Base-by-base conservation (phyloP, 2,797 vertebrate species). In the Dryobates pubescens region DNA sequence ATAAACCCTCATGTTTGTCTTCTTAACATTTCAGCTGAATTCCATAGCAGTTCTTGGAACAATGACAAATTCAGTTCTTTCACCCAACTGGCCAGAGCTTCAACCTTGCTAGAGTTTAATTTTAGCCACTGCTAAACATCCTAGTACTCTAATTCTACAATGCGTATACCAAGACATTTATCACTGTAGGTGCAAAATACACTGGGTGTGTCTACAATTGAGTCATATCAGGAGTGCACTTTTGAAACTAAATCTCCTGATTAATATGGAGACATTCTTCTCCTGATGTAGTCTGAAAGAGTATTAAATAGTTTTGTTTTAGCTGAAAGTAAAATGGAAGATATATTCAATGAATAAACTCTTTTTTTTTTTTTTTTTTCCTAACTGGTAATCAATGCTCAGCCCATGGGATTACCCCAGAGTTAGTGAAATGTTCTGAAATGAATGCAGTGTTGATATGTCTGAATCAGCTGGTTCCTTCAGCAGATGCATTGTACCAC, bases 101-200 rank as follows among this genome's bases (percentile, higher is more conserved):
- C 1, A 0, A 41, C 38, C 19, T 80, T 72, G 3, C 14, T 69
- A 20, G 15, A 58, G 38, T 41, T 90, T 71, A 43, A 74, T 86
- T 88, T 90, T 84, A 79, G 30, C 10, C 43, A 75, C n/a, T 81
- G 78, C 93, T 62, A 87, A 94, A 80, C 38, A 77, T 29, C 38
- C 9, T 63, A 71, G 9, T 63, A 62, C 45, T 85, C 58, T 41
- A 64, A 82, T 95, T 93, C 54, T 47, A 49, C 69, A 47, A 36
- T 6, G 4, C 13, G 3, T 30, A 58, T 79, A 64, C 71, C 83
- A 94, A 78, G 24, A 92, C 22, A 8, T 30, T 47, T 72, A 14
- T 74, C 38, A 73, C 59, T 81, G 12, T 59, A 59, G 34, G 43
- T 89, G 43, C 19, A 94, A 83, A 82, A 82, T 75, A 63, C 43